A percentile compares a stretch with the other conserved stretches of the same genome.
Evolutionary conservation across 2,113 vertebrate species (phyloP).

Genomic region (zebrafish (Danio rerio)): GRCz12tu NC_133194.1:34835001-34835500

Average conservation of each 20-base stretch:
- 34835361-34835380: too few species aligned
- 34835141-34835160: slow-evolving; percentile 21
- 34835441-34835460: neutral
- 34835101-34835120: slow-evolving; percentile 18
- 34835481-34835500: neutral
- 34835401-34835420: too few species aligned
- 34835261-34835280: slow-evolving; percentile 11
- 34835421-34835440: too few species aligned
- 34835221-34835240: slow-evolving; percentile 47
- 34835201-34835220: slow-evolving; percentile 60
- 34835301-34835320: neutral
- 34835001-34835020: neutral
- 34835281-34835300: neutral
- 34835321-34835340: neutral
- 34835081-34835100: slow-evolving; percentile 9
- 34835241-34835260: slow-evolving; percentile 33
- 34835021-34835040: neutral
- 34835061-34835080: slow-evolving; percentile 50
- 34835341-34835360: neutral
- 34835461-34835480: neutral
- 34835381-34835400: too few species aligned
- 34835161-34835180: slow-evolving; percentile 59
- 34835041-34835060: slow-evolving; percentile 42
- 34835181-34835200: slow-evolving; percentile 61
- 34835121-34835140: neutral